A percentile compares a stretch with the other conserved stretches of the same genome.
These are phyloP conservation scores for Xanthostigma xanthostigma DNA, from an alignment of 2,888 invertebrate genomes.

Conservation along the genomic window DNA sequence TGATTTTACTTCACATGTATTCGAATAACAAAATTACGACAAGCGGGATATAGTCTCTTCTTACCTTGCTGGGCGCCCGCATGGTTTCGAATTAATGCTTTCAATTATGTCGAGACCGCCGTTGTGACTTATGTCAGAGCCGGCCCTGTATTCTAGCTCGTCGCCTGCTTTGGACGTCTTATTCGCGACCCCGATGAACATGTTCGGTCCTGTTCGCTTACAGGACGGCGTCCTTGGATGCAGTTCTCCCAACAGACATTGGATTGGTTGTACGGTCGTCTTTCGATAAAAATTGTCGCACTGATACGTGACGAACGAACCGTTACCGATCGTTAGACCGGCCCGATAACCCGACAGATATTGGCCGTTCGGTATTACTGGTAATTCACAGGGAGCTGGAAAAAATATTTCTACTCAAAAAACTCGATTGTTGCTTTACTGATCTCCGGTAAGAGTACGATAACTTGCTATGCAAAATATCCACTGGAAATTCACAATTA, in stretches of 20 bases:
- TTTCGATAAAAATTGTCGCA: constrained; percentile 41
- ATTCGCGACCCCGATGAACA: constrained; percentile 9
- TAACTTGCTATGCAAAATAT: no score
- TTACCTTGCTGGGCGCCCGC: constrained; percentile 55
- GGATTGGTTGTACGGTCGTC: constrained; percentile 40
- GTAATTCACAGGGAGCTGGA: constrained; percentile 53
- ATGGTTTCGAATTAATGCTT: constrained; percentile 28
- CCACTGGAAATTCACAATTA: no score
- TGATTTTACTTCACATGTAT: no score
- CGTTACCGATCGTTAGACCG: constrained; percentile 68
- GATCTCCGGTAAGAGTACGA: no score
- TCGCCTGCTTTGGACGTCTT: constrained; percentile 14
- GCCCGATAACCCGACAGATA: constrained; percentile 64
- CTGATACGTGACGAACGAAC: constrained; percentile 58
- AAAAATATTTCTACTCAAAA: constrained; percentile 1
- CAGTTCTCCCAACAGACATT: constrained; percentile 47
- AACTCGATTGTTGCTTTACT: no score
- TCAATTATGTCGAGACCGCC: constrained; percentile 45
- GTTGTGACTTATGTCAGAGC: constrained; percentile 29
- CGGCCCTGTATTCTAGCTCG: constrained; percentile 27
- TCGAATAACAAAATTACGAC: no score
- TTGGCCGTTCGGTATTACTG: constrained; percentile 48
- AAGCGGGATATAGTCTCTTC: constrained; percentile 2
- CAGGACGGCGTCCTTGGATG: constrained; percentile 40
- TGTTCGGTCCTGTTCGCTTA: constrained; percentile 24